Percentiles rank a stretch among this genome's conserved stretches.
These are phyloP conservation scores for Ctenomys sociabilis DNA, from an alignment of 2,113 vertebrate species.

Conservation along the genomic window DNA sequence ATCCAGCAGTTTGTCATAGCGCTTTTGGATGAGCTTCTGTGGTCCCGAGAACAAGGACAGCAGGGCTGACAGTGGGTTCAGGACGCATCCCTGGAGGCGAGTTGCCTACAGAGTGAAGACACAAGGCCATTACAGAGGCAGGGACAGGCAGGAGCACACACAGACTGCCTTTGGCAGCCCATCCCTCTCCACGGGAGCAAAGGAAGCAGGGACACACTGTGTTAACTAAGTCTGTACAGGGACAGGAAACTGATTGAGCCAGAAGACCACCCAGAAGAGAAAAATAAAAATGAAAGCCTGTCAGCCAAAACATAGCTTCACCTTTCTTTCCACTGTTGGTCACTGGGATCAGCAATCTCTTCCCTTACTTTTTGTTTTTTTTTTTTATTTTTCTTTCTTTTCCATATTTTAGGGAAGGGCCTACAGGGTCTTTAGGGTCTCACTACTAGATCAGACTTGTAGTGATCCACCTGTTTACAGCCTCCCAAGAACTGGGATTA, in stretches of 20 bases:
- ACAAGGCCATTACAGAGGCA: background rate
- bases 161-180: background rate
- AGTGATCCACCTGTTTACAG: too few relatives aligned
- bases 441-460: too few relatives aligned
- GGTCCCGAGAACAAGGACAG: conserved; percentile 94
- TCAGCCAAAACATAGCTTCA: too few relatives aligned
- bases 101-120: conserved; percentile 85
- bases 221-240: background rate
- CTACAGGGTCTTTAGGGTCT: too few relatives aligned
- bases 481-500: too few relatives aligned
- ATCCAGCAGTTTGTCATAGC: conserved; percentile 97
- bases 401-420: too few relatives aligned
- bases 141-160: background rate
- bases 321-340: background rate
- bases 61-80: conserved; percentile 90
- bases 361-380: background rate
- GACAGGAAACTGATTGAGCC: background rate
- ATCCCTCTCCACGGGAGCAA: background rate
- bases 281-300: background rate
- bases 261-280: background rate
- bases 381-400: too few relatives aligned
- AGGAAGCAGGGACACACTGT: background rate
- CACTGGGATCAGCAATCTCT: background rate
- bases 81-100: conserved; percentile 88
- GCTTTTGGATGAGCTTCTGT: conserved; percentile 98